Evolutionary conservation across 2,888 invertebrate species (phyloP).

Genomic region (Xestobium rufovillosum): DNA sequence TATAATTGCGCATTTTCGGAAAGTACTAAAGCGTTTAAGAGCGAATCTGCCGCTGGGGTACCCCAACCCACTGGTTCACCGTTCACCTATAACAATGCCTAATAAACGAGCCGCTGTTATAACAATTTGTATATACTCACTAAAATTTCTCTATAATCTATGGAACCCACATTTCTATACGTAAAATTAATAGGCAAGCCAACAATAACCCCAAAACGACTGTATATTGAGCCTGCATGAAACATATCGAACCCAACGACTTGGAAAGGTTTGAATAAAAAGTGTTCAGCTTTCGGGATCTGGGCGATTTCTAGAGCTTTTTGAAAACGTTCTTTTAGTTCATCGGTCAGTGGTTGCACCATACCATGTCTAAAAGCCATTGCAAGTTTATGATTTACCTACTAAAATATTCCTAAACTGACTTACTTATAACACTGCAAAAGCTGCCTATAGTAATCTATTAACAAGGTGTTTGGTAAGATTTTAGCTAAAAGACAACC

Average conservation of each 20-base stretch:
- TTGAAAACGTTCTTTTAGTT: conserved; percentile 47
- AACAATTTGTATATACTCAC: conserved; percentile 31
- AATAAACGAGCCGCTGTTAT: conserved; percentile 1
- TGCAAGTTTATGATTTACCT: conserved; percentile 10
- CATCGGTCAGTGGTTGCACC: conserved; percentile 48
- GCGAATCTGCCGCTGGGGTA: conserved; percentile 52
- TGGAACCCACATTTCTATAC: conserved; percentile 48
- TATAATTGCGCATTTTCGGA: conserved; percentile 73
- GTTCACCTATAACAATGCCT: conserved; percentile 46
- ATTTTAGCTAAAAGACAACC: conserved; percentile 44
- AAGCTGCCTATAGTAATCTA: conserved; percentile 55
- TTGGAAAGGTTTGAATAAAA: conserved; percentile 57
- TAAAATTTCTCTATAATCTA: conserved; percentile 53
- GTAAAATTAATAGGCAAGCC: conserved; percentile 69
- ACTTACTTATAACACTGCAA: conserved; percentile 58
- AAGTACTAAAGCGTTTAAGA: conserved; percentile 62
- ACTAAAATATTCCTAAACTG: conserved; percentile 7
- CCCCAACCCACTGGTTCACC: conserved; percentile 58
- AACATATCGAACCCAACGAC: conserved; percentile 67
- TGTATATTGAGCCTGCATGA: conserved; percentile 53
- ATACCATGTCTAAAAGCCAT: conserved; percentile 50
- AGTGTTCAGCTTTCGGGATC: conserved; percentile 45
- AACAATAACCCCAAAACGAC: conserved; percentile 55
- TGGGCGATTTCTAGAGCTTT: conserved; percentile 47
- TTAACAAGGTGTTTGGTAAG: conserved; percentile 54